Evolutionary conservation across 2,888 invertebrate species (phyloP), one percentile per base, ranked within the genome.

Genomic region (Plebejus melissa): DNA sequence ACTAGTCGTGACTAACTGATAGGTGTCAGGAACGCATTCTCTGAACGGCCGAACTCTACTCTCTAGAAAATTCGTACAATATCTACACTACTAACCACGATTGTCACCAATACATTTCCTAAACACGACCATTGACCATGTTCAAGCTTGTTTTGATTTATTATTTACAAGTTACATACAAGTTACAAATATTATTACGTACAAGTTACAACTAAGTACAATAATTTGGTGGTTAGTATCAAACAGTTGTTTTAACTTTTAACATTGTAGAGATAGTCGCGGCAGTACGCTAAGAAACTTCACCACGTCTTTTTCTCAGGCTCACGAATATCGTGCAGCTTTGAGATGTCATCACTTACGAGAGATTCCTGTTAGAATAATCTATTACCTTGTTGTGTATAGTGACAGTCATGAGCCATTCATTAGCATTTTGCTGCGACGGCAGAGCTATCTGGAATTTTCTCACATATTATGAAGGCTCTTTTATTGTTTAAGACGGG

Each of bases 321-420:
- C 71, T 71, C 71, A 71, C 71, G 71, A 71, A 71, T 50, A 71
- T 71, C 71, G 71, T 71, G 71, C 71, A 46, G 46, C 71, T 46
- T 71, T 71, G 71, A 32, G 71, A 71, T 71, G 71, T 71, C 71
- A 71, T 71, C 71, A 50, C 50, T 71, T 71, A 16, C 50, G 11
- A 71, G 28, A 46, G 71, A 71, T 38, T 71, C 71, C 71, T 11
- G 71, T 50, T 46, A 46, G n/a, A 50, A 70, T 69, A 69, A 71
- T 71, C 71, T 28, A 50, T 50, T 50, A 71, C 11, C 11, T 60
- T 11, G 22, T 38, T 41, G 16, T 54, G 54, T 54, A 54, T 4
- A 16, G 54, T 70, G 70, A 70, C 70, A 70, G 70, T 70, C 70
- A 70, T 70, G 70, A 70, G 41, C 70, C 22, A 16, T 70, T 70